These are phyloP conservation scores for Esox niger DNA, from an alignment of 2,113 vertebrate genomes.

Conservation along the genomic window DNA sequence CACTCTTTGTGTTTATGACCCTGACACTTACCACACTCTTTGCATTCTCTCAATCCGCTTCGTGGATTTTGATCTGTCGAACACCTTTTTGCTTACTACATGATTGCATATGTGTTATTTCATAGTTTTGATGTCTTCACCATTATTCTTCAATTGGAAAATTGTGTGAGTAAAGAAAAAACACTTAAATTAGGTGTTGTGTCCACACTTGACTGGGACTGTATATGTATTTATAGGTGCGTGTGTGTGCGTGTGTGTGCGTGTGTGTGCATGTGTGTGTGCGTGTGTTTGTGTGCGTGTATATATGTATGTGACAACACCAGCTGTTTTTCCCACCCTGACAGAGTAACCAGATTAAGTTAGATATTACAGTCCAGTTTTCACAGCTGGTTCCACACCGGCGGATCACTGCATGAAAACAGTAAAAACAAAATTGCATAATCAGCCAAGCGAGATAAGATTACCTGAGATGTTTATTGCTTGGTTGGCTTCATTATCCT, in stretches of 20 bases:
- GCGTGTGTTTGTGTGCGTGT: neutral
- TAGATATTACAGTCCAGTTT: neutral
- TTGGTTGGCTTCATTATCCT: slow-evolving; percentile 18
- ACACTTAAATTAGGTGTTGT: too few relatives aligned
- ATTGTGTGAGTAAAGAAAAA: too few relatives aligned
- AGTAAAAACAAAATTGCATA: neutral
- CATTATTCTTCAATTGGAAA: too few relatives aligned
- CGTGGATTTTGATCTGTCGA: too few relatives aligned
- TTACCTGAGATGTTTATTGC: slow-evolving; percentile 30
- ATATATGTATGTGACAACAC: neutral
- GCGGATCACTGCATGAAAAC: neutral
- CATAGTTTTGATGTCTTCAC: too few relatives aligned
- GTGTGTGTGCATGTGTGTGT: slow-evolving; percentile 13
- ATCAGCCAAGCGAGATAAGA: slow-evolving; percentile 23
- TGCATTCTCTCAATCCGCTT: too few relatives aligned
- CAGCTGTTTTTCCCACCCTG: slow-evolving; percentile 29
- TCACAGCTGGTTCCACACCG: neutral
- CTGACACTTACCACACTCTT: too few relatives aligned
- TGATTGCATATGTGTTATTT: too few relatives aligned
- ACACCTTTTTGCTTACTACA: too few relatives aligned
- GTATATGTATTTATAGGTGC: neutral
- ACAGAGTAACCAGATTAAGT: slow-evolving; percentile 20
- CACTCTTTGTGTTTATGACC: too few relatives aligned
- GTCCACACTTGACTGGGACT: too few relatives aligned
- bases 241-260: neutral